Conservation (phyloP, 2,113 vertebrate genomes). For the Gulo gulo region DNA sequence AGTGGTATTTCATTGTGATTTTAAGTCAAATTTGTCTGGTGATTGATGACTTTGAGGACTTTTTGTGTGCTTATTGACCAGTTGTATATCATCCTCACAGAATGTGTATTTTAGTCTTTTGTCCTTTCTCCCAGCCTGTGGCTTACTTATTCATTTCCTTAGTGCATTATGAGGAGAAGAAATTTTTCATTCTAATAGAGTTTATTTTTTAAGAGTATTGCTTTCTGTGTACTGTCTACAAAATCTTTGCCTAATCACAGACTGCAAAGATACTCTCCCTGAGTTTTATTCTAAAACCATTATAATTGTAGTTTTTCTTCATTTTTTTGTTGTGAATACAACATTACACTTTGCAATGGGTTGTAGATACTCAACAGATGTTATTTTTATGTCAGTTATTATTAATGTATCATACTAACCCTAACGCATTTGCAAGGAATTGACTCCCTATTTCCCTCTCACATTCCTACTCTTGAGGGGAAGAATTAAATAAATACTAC, state of each 20-base stretch:
- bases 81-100: not conserved
- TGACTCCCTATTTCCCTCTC: not conserved
- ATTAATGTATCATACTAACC: not conserved
- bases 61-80: not conserved
- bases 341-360: not conserved
- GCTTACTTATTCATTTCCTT: not conserved
- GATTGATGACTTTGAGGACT: not conserved
- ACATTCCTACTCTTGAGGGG: not conserved
- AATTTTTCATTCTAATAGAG: not conserved
- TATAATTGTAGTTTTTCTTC: not conserved
- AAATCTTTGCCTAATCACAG: not conserved
- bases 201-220: not conserved
- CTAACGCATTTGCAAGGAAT: not conserved
- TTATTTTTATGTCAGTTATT: not conserved
- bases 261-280: not conserved
- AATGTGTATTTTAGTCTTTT: not conserved
- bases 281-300: not conserved
- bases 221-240: not conserved
- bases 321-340: not conserved
- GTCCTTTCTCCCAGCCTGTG: not conserved
- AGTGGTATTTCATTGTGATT: not conserved
- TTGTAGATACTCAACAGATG: not conserved
- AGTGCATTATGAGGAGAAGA: not conserved
- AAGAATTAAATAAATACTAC: not conserved
- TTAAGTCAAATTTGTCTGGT: not conserved